Base-by-base conservation (phyloP, 2,113 vertebrate genomes). In the Jaculus jaculus region DNA sequence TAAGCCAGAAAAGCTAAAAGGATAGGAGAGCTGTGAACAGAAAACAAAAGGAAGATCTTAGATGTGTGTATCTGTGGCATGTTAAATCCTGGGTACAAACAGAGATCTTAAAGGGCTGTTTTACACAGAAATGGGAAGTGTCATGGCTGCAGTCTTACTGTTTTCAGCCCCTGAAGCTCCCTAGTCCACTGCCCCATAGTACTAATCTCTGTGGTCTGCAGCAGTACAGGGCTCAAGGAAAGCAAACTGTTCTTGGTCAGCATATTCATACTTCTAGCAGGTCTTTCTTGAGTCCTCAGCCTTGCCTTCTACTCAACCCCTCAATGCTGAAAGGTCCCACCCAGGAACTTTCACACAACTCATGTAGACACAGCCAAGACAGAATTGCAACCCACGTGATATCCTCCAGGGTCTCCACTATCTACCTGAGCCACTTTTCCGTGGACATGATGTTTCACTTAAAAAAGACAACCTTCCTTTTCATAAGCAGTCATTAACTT, bases 1-100 rank as follows among this genome's bases (percentile, higher is more conserved):
- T 4, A 96, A 92, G 91, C 17, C 1, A 3, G 47, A 91, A 91
- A 69, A 84, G 39, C 30, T 32, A 93, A 58, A 61, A 7, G 77
- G 58, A 65, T 87, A 78, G 78, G 6, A 66, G 1, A 60, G 37
- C 20, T 60, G 42, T 61, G 54, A 6, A 54, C 5, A 5, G 54
- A 93, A 73, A 30, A 32, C 15, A 51, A 71, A 80, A 68, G 60
- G 68, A 77, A 80, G 51, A 0, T 81, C 69, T 65, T 30, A 15
- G 81, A 30, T 2, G 81, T 54, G 9, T 11, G 0, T 2, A 6
- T 18, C 42, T 20, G 8, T 0, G 3, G 2, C 1, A 20, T 39
- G n/a, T 69, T 26, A 51, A 54, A n/a, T 28, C 26, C 89, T 32
- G n/a, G 23, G 60, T 18, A 3, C 47, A 72, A n/a, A 10, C 15